Evolutionary conservation across 2,888 invertebrate genomes (phyloP), one percentile per base, ranked within the genome.

Genomic region (Thecophora atra): DNA sequence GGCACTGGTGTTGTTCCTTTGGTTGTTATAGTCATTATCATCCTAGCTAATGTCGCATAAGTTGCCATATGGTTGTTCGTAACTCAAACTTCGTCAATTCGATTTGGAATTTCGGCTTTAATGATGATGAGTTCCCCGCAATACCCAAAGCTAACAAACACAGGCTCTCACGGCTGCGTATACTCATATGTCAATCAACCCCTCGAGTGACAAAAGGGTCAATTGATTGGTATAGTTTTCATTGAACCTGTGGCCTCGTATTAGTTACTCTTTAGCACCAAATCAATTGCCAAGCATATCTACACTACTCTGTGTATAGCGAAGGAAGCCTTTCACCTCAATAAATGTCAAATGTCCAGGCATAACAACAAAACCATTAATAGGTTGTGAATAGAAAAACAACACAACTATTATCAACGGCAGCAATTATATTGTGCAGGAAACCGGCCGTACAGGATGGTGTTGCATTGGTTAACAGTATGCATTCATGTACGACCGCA

Each of bases 81-180:
- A 68, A 68, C 37, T 52, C 44, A 24, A 19, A 8, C 56, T n/a
- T 24, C 37, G 26, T n/a, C 17, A 51, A 17, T 21, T 37, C 37
- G n/a, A 63, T 4, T 19, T 26, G 28, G 52, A 30, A 13, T 8
- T 66, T 66, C 54, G 19, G 30, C 44, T 47, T 60, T 69, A 72
- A 67, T 72, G 47, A 72, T 62, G 67, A 72, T 72, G 72, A 72
- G 66, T 67, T 66, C 28, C 42, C 21, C n/a, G 30, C 44, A 51
- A 60, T 44, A 58, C 51, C 44, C 17, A 44, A 44, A 24, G 26
- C 21, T 2, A 11, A 26, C 26, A 47, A 13, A 47, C 28, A 51
- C 19, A 66, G 21, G 51, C 28, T 47, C 51, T 52, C 17, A 2
- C 42, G n/a, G 1, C 6, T 28, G 15, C 58, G 7, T 56, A 56